Evolutionary conservation across 2,113 vertebrate species (phyloP), one percentile per base, ranked within the genome.

Genomic region (Notothenia coriiceps): DNA sequence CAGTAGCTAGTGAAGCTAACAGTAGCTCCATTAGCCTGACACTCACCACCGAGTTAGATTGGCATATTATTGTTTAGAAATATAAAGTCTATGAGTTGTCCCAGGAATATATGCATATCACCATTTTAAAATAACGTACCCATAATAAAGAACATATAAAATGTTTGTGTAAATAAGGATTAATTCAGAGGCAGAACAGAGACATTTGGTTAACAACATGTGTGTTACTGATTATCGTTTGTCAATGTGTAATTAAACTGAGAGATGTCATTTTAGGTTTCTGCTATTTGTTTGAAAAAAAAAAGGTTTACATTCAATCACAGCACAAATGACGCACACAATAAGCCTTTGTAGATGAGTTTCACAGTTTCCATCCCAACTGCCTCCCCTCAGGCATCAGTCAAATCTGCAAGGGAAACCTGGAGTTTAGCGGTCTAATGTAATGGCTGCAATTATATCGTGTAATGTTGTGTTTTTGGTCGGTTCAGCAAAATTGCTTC

Each of bases 391-490:
- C 59, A 18, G 76, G 80, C 73, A 66, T 85, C 62, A 29, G 49
- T 17, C 49, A 71, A 83, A 86, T 77, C 83, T 79, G 73, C n/a
- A 22, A 82, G 67, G 60, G 62, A 86, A 87, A 86, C 66, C 83
- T 80, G 77, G 64, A 84, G 18, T 74, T 69, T 77, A 70, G 69
- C 70, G 59, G 25, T 60, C 46, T 77, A 82, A 86, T 72, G 61
- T 82, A 89, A 88, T 84, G 51, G 76, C 55, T 55, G 74, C 78
- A 86, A 84, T 88, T 82, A 82, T 54, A 70, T 70, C 59, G 77
- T 82, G 77, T 59, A 75, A 70, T 3, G 43, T 77, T 86, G 75
- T 83, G 59, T 77, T 82, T 84, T 65, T 74, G 70, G 74, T 82
- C 49, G 83, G 82, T 87, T 87, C 72, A 74, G 64, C 66, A 15